A percentile compares a stretch with the other conserved stretches of the same genome.
Evolutionary conservation across 1,140 invertebrate species (phyloP).

Genomic region (Nautilus pompilius): DNA sequence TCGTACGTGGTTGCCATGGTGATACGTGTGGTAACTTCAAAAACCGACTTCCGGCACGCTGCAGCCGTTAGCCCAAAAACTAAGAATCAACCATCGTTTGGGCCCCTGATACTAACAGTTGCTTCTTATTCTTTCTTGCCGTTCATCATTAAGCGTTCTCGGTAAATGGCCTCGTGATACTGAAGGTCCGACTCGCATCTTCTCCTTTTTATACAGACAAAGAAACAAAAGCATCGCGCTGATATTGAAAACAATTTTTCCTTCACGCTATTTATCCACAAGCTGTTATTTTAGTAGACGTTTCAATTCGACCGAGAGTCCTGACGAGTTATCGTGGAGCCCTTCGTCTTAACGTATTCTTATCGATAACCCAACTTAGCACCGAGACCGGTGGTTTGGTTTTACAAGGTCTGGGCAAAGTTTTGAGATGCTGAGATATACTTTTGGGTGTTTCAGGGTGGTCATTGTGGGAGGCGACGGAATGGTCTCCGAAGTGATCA

Average conservation of each 20-base stretch:
- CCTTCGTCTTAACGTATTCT: background rate
- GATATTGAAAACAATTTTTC: too few species aligned
- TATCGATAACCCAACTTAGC: too few species aligned
- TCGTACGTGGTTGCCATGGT: background rate
- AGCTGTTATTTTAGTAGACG: background rate
- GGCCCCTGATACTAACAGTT: too few species aligned
- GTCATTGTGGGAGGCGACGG: constrained; percentile 39
- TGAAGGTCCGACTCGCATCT: too few species aligned
- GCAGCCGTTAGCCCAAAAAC: background rate
- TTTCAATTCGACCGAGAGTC: background rate
- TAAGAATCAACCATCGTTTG: too few species aligned
- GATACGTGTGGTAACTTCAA: background rate
- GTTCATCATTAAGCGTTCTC: too few species aligned
- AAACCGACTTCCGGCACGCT: background rate
- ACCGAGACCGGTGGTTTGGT: background rate
- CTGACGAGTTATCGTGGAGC: background rate
- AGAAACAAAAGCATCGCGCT: too few species aligned
- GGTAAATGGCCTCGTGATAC: too few species aligned
- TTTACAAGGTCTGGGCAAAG: background rate
- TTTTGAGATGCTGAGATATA: background rate
- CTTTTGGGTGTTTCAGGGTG: constrained; percentile 17
- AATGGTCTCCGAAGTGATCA: constrained; percentile 32
- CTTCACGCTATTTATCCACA: too few species aligned
- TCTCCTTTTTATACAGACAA: too few species aligned
- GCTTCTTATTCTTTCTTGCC: too few species aligned